Conservation (phyloP, 2,113 vertebrate genomes). For the Pomatorhinus ruficollis region DNA sequence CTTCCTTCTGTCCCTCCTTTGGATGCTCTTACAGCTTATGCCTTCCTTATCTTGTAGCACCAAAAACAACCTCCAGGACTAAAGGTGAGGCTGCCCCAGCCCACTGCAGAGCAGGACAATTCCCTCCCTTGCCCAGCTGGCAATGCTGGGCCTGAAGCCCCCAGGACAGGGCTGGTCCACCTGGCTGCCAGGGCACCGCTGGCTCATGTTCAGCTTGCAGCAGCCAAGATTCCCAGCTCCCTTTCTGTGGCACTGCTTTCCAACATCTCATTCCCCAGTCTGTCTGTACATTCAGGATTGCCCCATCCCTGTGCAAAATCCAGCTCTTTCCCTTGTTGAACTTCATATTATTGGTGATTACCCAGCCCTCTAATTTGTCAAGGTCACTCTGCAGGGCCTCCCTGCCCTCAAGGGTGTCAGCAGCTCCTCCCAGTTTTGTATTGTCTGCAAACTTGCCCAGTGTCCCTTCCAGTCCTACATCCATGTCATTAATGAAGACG, state of each 20-base stretch:
- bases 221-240: not conserved
- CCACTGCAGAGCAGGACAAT: not conserved
- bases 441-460: too few relatives aligned
- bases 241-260: not conserved
- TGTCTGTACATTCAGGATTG: not conserved
- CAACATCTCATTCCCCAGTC: not conserved
- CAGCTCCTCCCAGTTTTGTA: not conserved
- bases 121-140: fast-evolving
- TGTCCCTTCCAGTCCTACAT: not conserved
- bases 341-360: not conserved
- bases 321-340: not conserved
- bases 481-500: not conserved
- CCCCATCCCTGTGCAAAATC: not conserved
- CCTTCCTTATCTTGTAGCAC: not conserved
- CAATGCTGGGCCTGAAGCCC: fast-evolving
- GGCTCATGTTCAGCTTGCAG: not conserved
- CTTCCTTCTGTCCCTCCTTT: not conserved
- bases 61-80: not conserved
- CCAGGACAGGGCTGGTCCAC: not conserved
- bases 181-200: not conserved
- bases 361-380: not conserved
- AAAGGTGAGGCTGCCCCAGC: fast-evolving
- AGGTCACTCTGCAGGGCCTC: not conserved
- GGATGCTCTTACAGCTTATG: not conserved
- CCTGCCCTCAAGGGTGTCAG: not conserved